These are phyloP conservation scores for Drosophila eugracilis DNA, from an alignment of 1,140 invertebrate species.

Conservation along the genomic window DNA sequence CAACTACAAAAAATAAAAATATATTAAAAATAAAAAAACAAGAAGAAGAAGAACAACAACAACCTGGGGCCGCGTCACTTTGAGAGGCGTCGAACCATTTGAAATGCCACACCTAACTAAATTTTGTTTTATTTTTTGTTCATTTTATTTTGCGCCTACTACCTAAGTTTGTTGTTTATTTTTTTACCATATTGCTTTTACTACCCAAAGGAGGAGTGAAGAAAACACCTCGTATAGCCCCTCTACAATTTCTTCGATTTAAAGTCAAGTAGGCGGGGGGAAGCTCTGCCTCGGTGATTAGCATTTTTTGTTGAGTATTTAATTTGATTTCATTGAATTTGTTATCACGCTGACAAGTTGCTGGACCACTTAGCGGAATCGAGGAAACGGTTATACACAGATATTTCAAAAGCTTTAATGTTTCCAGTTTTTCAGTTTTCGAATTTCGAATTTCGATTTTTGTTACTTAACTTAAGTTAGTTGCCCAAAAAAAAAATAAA, in stretches of 20 bases:
- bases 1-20: slow-evolving; percentile 22
- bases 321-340: slow-evolving; percentile 82
- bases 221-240: slow-evolving; percentile 16
- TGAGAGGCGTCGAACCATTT: slow-evolving; percentile 79
- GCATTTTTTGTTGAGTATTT: slow-evolving; percentile 81
- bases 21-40: slow-evolving; percentile 2
- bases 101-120: slow-evolving; percentile 82
- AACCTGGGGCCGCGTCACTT: slow-evolving; percentile 58
- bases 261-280: slow-evolving; percentile 14
- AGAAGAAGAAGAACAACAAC: slow-evolving; percentile 25
- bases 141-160: slow-evolving; percentile 69
- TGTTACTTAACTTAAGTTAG: background rate
- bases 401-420: slow-evolving; percentile 54
- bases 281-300: slow-evolving; percentile 52
- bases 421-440: slow-evolving; percentile 53
- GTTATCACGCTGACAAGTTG: slow-evolving; percentile 77
- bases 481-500: too few species aligned
- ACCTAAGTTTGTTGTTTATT: slow-evolving; percentile 60
- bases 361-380: slow-evolving; percentile 72
- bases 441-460: background rate
- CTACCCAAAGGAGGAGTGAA: slow-evolving; percentile 16
- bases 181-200: slow-evolving; percentile 31
- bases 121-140: slow-evolving; percentile 53
- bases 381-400: slow-evolving; percentile 39
- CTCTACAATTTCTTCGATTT: slow-evolving; percentile 24